Conservation (phyloP, 1,140 invertebrate genomes). For the Aradophagus sp. region DNA sequence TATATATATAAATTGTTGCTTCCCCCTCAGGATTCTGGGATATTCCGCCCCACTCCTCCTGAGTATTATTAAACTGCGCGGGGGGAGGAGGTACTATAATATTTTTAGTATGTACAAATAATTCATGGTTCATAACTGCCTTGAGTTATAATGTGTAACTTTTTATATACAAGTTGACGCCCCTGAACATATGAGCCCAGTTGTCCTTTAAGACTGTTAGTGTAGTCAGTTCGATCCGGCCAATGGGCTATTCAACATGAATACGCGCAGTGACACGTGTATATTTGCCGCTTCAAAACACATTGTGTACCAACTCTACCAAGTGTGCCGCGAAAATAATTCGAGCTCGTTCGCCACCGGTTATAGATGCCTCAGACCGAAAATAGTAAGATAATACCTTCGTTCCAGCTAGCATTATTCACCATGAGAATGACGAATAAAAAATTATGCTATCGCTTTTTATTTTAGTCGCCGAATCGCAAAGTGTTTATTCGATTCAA, state of each 20-base stretch:
- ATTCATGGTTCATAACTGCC: too few relatives aligned
- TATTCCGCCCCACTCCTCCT: too few relatives aligned
- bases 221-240: constrained; percentile 72
- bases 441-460: too few relatives aligned
- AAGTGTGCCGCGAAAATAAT: constrained; percentile 15
- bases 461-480: constrained; percentile 50
- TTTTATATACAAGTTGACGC: constrained; percentile 45
- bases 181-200: constrained; percentile 64
- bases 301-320: constrained; percentile 32
- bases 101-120: too few relatives aligned
- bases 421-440: background rate
- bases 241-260: constrained; percentile 73
- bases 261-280: constrained; percentile 65
- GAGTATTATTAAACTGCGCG: too few relatives aligned
- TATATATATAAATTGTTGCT: too few relatives aligned
- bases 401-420: too few relatives aligned
- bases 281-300: constrained; percentile 41
- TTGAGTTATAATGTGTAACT: too few relatives aligned
- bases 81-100: too few relatives aligned
- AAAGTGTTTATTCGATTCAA: constrained; percentile 64
- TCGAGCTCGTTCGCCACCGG: constrained; percentile 24
- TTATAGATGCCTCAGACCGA: constrained; percentile 43
- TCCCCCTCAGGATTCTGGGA: too few relatives aligned
- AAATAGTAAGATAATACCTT: constrained; percentile 24
- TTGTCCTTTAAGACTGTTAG: constrained; percentile 69